Conservation (phyloP, 2,113 vertebrate species). For the Cyprinus carpio region DNA sequence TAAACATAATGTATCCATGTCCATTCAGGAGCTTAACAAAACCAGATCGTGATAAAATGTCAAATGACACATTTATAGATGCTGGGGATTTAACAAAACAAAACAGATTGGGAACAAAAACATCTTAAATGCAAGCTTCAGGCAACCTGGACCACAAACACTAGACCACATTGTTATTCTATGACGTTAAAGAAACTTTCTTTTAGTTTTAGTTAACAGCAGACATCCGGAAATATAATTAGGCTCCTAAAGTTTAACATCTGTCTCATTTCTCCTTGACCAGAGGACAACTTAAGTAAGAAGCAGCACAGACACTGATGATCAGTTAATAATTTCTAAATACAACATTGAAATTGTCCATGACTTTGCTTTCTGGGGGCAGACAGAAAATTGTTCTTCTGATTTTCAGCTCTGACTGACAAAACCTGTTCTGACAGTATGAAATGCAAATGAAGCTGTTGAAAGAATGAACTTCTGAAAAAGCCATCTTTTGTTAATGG, state of each 20-base stretch:
- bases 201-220: neutral
- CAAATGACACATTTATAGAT: conserved; percentile 2
- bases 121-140: neutral
- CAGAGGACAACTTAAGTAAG: neutral
- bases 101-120: neutral
- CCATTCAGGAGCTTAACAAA: neutral
- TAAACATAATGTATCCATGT: neutral
- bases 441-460: conserved; percentile 43
- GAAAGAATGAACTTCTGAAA: neutral
- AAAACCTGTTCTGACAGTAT: conserved; percentile 40
- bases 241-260: neutral
- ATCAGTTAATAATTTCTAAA: neutral
- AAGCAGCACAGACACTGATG: neutral
- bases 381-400: neutral
- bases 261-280: neutral
- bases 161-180: neutral
- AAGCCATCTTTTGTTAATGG: conserved; percentile 24
- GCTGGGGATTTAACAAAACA: neutral
- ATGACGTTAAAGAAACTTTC: neutral
- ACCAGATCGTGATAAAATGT: neutral
- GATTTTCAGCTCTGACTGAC: conserved; percentile 20
- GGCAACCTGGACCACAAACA: neutral
- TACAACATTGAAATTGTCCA: neutral
- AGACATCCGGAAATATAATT: neutral
- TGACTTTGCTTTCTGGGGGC: neutral